Base-by-base conservation (phyloP, 2,113 vertebrate species). In the Noctilio leporinus region DNA sequence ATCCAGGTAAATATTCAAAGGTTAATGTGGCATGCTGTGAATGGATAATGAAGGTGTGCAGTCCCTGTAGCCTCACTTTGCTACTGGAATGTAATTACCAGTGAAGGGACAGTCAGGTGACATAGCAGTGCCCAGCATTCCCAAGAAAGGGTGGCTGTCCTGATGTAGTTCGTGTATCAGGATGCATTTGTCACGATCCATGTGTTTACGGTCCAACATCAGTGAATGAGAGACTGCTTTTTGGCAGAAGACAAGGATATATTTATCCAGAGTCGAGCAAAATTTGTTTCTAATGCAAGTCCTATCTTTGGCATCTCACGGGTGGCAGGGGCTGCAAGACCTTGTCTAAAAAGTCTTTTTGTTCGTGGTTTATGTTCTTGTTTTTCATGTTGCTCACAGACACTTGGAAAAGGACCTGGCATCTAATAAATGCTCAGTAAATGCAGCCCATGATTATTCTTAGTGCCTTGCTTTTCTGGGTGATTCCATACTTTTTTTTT, bases 1-100 rank as follows among this genome's bases (percentile, higher is more conserved):
- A 78, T 73, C 86, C 57, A 40, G 82, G 70, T 77, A 96, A 96
- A 90, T 93, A 95, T 90, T 97, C 89, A 96, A 84, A 95, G 95
- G 43, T 93, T 97, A 89, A 90, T 65, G 28, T 59, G 67, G 82
- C 88, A 55, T 94, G 95, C 45, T 73, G 95, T 38, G 92, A 84
- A 77, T 93, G 90, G 90, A 76, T 95, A 95, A 40, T 87, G 95
- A 92, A 95, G 75, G 94, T 90, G 53, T 69, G 33, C 16, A 2
- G 30, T 38, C 57, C 95, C 93, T 91, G 45, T 17, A 90, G 76
- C 77, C 53, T 96, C 92, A 67, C 49, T 96, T 92, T 94, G 89
- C 38, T 67, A 24, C 64, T 77, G 33, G 73, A 95, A 92, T 65
- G 70, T 83, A 81, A 95, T 49, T 57, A 59, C 88, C 97, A 92